Conservation (phyloP, 2,797 vertebrate species). For the Lagocephalus sceleratus region DNA sequence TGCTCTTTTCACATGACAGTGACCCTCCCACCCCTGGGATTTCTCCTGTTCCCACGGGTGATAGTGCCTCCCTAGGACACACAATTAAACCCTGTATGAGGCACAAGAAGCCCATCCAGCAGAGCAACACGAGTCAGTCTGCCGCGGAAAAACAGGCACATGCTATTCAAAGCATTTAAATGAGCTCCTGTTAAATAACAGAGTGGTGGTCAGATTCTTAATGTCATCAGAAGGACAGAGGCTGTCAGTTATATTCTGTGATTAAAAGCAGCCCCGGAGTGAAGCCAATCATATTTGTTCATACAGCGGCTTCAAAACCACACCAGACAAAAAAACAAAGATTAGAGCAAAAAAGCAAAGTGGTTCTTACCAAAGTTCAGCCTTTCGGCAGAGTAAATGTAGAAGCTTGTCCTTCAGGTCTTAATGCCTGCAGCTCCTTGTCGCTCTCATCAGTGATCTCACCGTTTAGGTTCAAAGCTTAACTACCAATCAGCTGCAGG, state of each 20-base stretch:
- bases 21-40: slow-evolving; percentile 37
- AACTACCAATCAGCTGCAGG: slow-evolving; percentile 23
- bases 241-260: slow-evolving; percentile 32
- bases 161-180: slow-evolving; percentile 18
- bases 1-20: slow-evolving; percentile 38
- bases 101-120: slow-evolving; percentile 26
- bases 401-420: background rate
- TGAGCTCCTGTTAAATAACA: slow-evolving; percentile 34
- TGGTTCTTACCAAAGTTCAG: slow-evolving; percentile 29
- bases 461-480: slow-evolving; percentile 35
- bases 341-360: slow-evolving; percentile 6
- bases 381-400: slow-evolving; percentile 1
- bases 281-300: slow-evolving; percentile 44
- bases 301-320: slow-evolving; percentile 34
- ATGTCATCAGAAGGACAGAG: slow-evolving; percentile 39
- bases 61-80: slow-evolving; percentile 42
- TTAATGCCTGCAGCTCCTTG: background rate
- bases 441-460: slow-evolving; percentile 22
- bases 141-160: slow-evolving; percentile 10
- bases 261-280: slow-evolving; percentile 38
- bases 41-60: slow-evolving; percentile 52
- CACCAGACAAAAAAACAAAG: slow-evolving; percentile 11
- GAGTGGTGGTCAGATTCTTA: slow-evolving; percentile 25
- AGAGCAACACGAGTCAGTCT: slow-evolving; percentile 19
- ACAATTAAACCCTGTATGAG: slow-evolving; percentile 56